Conservation (phyloP, 2,113 vertebrate species). For the Chloropsis cyanopogon region DNA sequence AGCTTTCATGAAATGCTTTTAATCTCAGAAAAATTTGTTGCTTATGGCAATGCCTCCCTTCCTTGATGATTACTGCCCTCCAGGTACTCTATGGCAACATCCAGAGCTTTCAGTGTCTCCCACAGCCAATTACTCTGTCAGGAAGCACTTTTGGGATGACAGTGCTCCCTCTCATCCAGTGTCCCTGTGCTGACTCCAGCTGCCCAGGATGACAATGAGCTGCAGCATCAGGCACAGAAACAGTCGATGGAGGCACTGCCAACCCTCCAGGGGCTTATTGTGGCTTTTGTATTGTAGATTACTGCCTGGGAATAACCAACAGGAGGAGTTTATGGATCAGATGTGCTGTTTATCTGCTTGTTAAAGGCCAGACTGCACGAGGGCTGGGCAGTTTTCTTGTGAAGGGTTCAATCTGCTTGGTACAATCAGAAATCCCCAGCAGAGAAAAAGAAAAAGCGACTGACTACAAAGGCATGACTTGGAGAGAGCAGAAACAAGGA, state of each 20-base stretch:
- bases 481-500: background rate
- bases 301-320: background rate
- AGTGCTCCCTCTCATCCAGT: background rate
- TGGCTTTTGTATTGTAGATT: background rate
- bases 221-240: background rate
- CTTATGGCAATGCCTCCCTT: background rate
- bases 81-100: background rate
- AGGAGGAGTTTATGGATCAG: slow-evolving; percentile 14
- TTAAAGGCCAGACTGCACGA: background rate
- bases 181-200: background rate
- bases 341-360: background rate
- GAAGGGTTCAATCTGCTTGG: background rate
- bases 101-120: background rate
- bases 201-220: background rate
- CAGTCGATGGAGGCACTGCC: background rate
- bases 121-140: background rate
- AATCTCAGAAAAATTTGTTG: background rate
- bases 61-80: background rate
- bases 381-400: background rate
- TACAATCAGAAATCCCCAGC: background rate
- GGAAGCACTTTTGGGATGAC: background rate
- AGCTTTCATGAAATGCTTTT: background rate
- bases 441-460: background rate
- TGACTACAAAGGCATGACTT: background rate
- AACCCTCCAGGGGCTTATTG: background rate